Percentiles rank a stretch among this genome's conserved stretches.
Evolutionary conservation across 2,888 invertebrate genomes (phyloP).

Genomic region (Hesperia comma): DNA sequence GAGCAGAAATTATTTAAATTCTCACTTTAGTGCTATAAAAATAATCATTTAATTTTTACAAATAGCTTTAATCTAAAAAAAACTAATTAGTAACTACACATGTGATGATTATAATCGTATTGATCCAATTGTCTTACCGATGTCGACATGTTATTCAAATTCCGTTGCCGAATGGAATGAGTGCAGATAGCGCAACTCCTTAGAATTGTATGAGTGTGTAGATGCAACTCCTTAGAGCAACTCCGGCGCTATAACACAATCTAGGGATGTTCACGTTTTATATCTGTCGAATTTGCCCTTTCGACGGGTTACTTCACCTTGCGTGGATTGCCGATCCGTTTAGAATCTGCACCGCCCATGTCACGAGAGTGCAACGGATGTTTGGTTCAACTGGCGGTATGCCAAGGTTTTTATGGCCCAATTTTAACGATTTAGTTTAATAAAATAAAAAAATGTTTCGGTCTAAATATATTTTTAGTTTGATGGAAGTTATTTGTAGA

Average conservation of each 20-base stretch:
- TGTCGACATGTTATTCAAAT: constrained; percentile 57
- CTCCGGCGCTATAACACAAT: constrained; percentile 62
- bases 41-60: no score
- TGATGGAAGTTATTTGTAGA: neutral
- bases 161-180: constrained; percentile 43
- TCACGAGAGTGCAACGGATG: constrained; percentile 41
- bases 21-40: no score
- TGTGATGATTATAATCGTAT: constrained; percentile 1
- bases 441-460: neutral
- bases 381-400: constrained; percentile 29
- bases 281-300: constrained; percentile 77
- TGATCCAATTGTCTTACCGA: constrained; percentile 59
- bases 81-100: constrained; percentile 12
- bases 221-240: constrained; percentile 48
- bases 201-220: constrained; percentile 43
- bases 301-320: constrained; percentile 76
- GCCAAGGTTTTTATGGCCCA: constrained; percentile 32
- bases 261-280: constrained; percentile 75
- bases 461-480: neutral
- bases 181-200: constrained; percentile 52
- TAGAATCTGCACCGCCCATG: constrained; percentile 57
- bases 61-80: neutral
- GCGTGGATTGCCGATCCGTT: constrained; percentile 71
- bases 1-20: no score
- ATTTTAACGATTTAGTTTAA: constrained; percentile 17